Conservation (phyloP, 1,140 invertebrate species). For the Cotesia typhae region DNA sequence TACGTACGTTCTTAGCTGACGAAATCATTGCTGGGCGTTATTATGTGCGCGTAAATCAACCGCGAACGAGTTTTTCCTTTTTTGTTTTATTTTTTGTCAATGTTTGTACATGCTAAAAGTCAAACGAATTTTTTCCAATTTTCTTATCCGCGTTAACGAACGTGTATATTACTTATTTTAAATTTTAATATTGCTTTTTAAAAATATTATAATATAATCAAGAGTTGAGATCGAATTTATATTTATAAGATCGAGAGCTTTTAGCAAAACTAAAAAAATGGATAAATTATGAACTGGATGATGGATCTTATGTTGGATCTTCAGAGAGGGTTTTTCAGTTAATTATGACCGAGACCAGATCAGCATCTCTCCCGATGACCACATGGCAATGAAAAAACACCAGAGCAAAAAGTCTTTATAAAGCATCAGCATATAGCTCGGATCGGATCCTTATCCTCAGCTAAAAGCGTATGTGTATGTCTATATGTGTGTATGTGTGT, state of each 20-base stretch:
- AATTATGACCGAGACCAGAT: conserved; percentile 59
- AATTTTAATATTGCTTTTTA: no score
- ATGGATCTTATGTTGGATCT: background rate
- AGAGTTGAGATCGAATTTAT: no score
- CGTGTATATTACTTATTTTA: no score
- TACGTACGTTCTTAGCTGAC: conserved; percentile 13
- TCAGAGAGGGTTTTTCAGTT: conserved; percentile 47
- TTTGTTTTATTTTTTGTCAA: conserved; percentile 28
- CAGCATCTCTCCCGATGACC: conserved; percentile 52
- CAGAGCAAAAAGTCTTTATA: no score
- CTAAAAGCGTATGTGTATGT: no score
- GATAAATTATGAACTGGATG: background rate
- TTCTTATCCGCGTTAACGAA: no score
- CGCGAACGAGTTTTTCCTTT: conserved; percentile 51
- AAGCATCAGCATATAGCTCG: no score
- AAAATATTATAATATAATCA: no score
- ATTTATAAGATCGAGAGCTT: no score
- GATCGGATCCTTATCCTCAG: no score
- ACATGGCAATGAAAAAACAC: conserved; percentile 54
- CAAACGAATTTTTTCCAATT: no score
- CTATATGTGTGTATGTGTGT: no score
- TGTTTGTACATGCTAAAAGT: background rate
- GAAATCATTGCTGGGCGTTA: conserved; percentile 46
- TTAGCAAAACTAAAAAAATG: background rate
- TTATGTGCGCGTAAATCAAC: conserved; percentile 58